Evolutionary conservation across 2,113 vertebrate species (phyloP).

Genomic region (Galbula dea): DNA sequence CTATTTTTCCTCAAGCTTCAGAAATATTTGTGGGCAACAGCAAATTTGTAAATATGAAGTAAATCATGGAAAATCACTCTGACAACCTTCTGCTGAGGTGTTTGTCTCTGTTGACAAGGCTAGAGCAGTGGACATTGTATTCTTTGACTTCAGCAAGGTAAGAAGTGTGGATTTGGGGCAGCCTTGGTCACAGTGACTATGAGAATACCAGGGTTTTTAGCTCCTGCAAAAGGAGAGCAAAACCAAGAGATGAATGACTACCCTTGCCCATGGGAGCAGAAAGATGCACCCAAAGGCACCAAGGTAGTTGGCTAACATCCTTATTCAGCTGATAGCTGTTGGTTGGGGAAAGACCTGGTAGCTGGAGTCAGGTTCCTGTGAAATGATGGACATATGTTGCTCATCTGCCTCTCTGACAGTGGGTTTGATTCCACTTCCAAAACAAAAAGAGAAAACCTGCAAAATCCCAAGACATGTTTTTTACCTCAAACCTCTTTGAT

Average conservation of each 20-base stretch:
- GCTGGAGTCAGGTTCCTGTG: background rate
- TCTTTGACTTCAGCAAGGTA: background rate
- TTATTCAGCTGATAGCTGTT: background rate
- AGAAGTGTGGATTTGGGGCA: background rate
- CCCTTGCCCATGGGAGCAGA: background rate
- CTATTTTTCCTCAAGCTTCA: background rate
- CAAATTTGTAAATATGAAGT: background rate
- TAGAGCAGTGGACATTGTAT: background rate
- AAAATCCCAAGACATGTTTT: background rate
- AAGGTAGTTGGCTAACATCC: background rate
- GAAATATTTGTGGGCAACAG: background rate
- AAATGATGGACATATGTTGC: background rate
- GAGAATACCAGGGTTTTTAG: background rate
- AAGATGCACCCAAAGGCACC: background rate
- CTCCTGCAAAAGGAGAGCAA: background rate
- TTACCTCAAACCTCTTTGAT: background rate
- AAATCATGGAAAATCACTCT: background rate
- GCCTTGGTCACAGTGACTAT: background rate
- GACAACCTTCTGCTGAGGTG: background rate
- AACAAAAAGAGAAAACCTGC: background rate
- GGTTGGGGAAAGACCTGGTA: background rate
- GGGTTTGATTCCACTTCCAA: background rate
- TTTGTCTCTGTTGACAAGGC: background rate
- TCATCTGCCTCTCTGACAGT: background rate
- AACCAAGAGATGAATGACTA: background rate